Conservation (phyloP, 2,888 invertebrate species). For the Lypha dubia region DNA sequence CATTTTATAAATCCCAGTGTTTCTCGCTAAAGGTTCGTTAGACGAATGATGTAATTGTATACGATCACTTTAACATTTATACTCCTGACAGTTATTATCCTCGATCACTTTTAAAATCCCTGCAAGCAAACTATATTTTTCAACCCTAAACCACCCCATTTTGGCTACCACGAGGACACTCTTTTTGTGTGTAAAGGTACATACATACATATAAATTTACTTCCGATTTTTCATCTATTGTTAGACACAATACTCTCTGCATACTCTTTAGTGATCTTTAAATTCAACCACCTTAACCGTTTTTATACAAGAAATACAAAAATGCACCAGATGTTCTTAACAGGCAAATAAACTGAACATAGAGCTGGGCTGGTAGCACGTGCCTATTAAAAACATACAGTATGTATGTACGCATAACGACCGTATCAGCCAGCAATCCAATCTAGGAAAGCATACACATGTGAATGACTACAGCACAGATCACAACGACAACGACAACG, state of each 20-base stretch:
- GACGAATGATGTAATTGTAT: constrained; percentile 80
- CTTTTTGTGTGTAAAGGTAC: constrained; percentile 69
- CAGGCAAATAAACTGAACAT: constrained; percentile 60
- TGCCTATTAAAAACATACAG: constrained; percentile 68
- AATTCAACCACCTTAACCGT: constrained; percentile 76
- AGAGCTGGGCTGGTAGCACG: constrained; percentile 68
- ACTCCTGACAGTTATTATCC: constrained; percentile 73
- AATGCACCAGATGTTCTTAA: constrained; percentile 69
- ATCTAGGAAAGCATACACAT: constrained; percentile 55
- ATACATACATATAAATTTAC: constrained; percentile 69
- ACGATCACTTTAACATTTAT: constrained; percentile 80
- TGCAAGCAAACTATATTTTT: constrained; percentile 57
- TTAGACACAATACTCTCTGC: constrained; percentile 43
- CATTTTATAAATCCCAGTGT: constrained; percentile 52
- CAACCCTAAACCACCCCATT: constrained; percentile 77
- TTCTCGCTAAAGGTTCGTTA: constrained; percentile 77
- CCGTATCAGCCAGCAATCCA: constrained; percentile 52
- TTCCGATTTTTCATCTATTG: constrained; percentile 72
- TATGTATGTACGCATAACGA: no score
- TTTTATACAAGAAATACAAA: constrained; percentile 56
- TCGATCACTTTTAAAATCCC: constrained; percentile 75
- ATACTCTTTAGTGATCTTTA: constrained; percentile 69
- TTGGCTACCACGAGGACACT: constrained; percentile 38
- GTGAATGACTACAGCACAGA: constrained; percentile 47
- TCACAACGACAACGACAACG: constrained; percentile 28